Evolutionary conservation across 2,113 vertebrate genomes (phyloP).

Genomic region (Antechinus stuartii): DNA sequence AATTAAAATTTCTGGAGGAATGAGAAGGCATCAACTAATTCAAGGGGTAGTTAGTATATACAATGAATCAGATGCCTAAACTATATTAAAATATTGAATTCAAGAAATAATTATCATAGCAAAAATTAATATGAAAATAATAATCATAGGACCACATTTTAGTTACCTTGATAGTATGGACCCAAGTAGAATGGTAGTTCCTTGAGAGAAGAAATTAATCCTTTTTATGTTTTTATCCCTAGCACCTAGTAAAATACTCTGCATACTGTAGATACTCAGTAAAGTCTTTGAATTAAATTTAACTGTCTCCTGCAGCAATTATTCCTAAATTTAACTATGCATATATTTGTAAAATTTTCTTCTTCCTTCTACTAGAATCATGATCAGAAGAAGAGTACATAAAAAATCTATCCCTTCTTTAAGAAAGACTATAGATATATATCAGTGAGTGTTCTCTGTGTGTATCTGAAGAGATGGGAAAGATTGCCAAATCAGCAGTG

Average conservation of each 20-base stretch:
- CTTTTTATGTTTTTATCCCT: not conserved
- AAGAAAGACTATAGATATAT: not conserved
- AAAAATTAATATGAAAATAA: not conserved
- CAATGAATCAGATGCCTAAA: not conserved
- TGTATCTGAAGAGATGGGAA: constrained; percentile 8
- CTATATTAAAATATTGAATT: not conserved
- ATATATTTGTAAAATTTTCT: not conserved
- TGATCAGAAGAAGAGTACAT: not conserved
- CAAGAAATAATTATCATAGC: not conserved
- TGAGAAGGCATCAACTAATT: not conserved
- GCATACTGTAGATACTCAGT: not conserved
- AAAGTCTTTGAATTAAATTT: not conserved
- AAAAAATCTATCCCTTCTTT: not conserved
- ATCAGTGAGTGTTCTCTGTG: not conserved
- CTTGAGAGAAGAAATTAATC: not conserved
- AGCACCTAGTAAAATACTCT: not conserved
- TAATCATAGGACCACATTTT: not conserved
- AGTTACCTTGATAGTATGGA: not conserved
- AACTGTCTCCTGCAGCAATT: not conserved
- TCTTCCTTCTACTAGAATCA: not conserved
- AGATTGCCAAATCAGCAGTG: not conserved
- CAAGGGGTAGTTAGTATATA: not conserved
- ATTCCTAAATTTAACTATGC: not conserved
- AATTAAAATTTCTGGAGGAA: not conserved
- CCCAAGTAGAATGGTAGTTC: not conserved